Conservation (phyloP, 1,140 invertebrate species). For the Trichogramma pretiosum region DNA sequence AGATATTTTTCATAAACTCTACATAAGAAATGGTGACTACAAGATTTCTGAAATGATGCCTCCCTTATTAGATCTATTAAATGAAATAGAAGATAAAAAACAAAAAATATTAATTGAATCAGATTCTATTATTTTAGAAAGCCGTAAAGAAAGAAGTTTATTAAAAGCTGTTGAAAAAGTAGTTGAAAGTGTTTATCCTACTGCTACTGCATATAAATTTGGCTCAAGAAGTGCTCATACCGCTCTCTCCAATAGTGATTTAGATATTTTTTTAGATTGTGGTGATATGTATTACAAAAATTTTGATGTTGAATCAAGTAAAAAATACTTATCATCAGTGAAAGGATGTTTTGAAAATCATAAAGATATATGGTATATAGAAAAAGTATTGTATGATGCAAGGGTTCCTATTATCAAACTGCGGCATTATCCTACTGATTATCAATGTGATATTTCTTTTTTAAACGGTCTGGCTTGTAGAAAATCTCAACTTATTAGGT, state of each 20-base stretch:
- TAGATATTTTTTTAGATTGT: slow-evolving; percentile 47
- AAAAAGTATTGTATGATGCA: slow-evolving; percentile 18
- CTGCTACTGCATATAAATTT: slow-evolving; percentile 37
- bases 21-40: slow-evolving; percentile 14
- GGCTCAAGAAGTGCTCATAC: slow-evolving; percentile 44
- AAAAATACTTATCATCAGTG: slow-evolving; percentile 1
- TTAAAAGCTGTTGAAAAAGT: slow-evolving; percentile 21
- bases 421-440: slow-evolving; percentile 34
- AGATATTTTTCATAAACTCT: slow-evolving; percentile 19
- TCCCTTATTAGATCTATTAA: slow-evolving; percentile 14
- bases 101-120: slow-evolving; percentile 12
- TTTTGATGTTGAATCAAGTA: not conserved
- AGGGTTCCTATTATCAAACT: slow-evolving; percentile 51
- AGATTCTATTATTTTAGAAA: slow-evolving; percentile 5
- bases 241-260: slow-evolving; percentile 38
- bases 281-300: slow-evolving; percentile 12
- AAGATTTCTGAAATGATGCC: slow-evolving; percentile 11
- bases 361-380: slow-evolving; percentile 20
- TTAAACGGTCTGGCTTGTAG: slow-evolving; percentile 47
- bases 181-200: slow-evolving; percentile 12
- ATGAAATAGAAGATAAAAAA: slow-evolving; percentile 11
- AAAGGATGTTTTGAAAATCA: slow-evolving; percentile 8
- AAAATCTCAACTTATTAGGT: slow-evolving; percentile 47
- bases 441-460: slow-evolving; percentile 52
- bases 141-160: slow-evolving; percentile 13